Percentiles rank a stretch among this genome's conserved stretches.
These are phyloP conservation scores for Cercopithecus neglectus DNA, from an alignment of 2,797 vertebrate genomes.

Conservation along the genomic window DNA sequence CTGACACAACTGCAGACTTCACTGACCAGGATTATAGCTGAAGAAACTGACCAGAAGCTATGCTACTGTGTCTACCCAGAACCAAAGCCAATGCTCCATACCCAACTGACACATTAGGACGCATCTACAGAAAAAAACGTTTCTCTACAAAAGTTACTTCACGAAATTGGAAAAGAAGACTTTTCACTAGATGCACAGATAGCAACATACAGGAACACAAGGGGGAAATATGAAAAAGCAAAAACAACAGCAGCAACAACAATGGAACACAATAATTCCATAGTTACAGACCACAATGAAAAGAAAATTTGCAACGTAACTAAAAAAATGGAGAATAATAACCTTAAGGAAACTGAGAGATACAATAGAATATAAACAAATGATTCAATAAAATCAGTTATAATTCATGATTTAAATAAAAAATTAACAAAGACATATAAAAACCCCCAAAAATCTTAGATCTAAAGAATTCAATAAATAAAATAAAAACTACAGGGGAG, in stretches of 20 bases:
- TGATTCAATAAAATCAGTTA: neutral
- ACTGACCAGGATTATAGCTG: neutral
- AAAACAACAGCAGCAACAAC: neutral
- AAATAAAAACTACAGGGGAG: neutral
- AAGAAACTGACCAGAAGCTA: neutral
- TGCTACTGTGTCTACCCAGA: neutral
- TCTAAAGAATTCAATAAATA: neutral
- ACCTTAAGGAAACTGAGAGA: neutral
- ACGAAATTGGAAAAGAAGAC: neutral
- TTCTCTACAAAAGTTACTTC: neutral
- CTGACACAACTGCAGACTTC: neutral
- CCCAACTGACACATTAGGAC: neutral
- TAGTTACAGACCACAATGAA: neutral
- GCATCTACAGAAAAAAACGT: neutral
- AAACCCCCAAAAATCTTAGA: neutral
- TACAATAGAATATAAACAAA: neutral
- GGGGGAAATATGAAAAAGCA: neutral
- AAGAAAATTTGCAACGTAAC: neutral
- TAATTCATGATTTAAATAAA: neutral
- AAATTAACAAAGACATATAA: neutral
- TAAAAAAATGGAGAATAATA: neutral
- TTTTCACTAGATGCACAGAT: neutral
- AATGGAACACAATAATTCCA: neutral
- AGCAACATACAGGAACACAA: neutral
- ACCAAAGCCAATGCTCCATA: neutral